Evolutionary conservation across 2,888 invertebrate species (phyloP).

Genomic region (Oxyteleia sp.): DNA sequence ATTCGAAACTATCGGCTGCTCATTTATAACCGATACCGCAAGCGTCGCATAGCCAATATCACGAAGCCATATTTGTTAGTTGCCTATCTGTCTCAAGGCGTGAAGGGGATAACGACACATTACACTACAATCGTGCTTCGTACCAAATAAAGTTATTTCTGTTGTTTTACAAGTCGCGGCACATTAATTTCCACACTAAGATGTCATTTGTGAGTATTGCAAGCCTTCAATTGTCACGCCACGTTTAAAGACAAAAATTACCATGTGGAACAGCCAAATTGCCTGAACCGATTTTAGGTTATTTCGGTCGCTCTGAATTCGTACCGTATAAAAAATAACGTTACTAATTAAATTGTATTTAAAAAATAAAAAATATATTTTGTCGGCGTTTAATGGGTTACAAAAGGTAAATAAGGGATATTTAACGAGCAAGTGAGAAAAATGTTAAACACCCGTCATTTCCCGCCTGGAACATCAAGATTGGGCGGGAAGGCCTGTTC

Average conservation of each 20-base stretch:
- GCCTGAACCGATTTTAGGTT: background rate
- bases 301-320: background rate
- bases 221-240: background rate
- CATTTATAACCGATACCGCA: no score
- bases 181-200: background rate
- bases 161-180: background rate
- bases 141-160: background rate
- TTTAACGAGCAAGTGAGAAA: no score
- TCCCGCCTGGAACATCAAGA: no score
- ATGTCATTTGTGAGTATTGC: background rate
- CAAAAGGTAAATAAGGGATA: no score
- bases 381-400: no score
- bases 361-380: background rate
- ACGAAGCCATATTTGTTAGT: conserved; percentile 1
- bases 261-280: background rate
- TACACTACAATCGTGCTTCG: background rate
- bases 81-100: background rate
- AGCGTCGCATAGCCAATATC: background rate
- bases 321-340: background rate
- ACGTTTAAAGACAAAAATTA: background rate
- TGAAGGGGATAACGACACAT: background rate
- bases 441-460: no score
- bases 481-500: no score
- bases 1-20: no score
- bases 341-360: background rate